A percentile compares a stretch with the other conserved stretches of the same genome.
These are phyloP conservation scores for Artibeus jamaicensis DNA, from an alignment of 2,797 vertebrate species.

Conservation along the genomic window DNA sequence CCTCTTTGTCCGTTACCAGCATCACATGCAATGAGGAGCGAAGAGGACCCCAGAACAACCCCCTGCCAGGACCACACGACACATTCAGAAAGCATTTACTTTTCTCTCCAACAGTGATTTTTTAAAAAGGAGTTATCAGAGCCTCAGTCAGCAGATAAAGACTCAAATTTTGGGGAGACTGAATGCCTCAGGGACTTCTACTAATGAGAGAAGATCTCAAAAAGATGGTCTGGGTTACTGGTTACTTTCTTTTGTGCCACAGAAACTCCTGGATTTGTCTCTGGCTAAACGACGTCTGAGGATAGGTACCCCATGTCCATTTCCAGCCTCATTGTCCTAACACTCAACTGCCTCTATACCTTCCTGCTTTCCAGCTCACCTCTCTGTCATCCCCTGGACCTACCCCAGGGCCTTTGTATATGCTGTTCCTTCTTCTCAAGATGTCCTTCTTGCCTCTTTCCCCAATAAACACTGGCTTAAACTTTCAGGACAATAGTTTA, in stretches of 20 bases:
- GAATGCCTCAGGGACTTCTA: background rate
- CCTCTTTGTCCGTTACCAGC: background rate
- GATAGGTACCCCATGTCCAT: background rate
- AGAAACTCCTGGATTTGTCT: background rate
- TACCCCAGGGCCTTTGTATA: background rate
- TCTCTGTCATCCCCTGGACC: background rate
- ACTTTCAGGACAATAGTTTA: conserved; percentile 18
- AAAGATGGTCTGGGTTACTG: background rate
- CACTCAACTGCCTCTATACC: background rate
- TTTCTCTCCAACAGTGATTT: background rate
- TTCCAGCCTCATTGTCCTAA: background rate
- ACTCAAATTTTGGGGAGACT: background rate
- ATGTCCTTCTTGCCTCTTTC: background rate
- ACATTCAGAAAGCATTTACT: background rate
- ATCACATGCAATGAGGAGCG: background rate
- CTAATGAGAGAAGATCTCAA: background rate
- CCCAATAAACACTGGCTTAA: background rate
- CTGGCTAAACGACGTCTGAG: background rate
- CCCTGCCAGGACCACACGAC: background rate
- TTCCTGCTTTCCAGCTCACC: background rate
- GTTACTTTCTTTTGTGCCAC: background rate
- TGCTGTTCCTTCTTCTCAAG: background rate
- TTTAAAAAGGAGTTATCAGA: background rate
- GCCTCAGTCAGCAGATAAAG: background rate
- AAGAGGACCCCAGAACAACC: background rate